phyloP scores from a whole-genome alignment of 2,888 invertebrate species.

The Brenthis daphne region DNA sequence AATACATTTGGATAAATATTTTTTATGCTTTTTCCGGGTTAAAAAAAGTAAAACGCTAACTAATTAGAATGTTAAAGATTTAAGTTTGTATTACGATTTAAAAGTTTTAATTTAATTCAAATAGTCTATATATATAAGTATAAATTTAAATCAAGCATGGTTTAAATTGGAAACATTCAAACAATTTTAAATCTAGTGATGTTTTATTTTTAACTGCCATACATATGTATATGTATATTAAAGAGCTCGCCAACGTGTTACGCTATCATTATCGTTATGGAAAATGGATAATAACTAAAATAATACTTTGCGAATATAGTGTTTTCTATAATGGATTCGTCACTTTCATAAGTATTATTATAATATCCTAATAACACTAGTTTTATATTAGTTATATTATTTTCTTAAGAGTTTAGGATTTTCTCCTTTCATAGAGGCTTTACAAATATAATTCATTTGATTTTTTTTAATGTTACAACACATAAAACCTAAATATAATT shows the following conservation, averaged over 20 bases:
- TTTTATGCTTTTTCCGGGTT: no score
- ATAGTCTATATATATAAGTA: no score
- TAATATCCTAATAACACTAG: neutral
- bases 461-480: no score
- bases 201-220: slow-evolving; percentile 11
- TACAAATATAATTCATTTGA: no score
- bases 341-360: no score
- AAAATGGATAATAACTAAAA: slow-evolving; percentile 15
- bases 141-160: slow-evolving; percentile 6
- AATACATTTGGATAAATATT: no score
- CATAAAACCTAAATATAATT: no score
- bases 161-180: slow-evolving; percentile 14
- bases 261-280: slow-evolving; percentile 16
- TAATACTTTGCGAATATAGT: slow-evolving; percentile 11
- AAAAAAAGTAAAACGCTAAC: no score
- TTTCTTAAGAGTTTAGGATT: no score
- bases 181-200: slow-evolving; percentile 8
- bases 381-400: neutral
- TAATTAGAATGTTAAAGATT: neutral
- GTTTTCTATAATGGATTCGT: neutral
- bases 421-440: no score
- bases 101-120: neutral
- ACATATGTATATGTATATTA: neutral
- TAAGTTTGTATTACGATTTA: neutral
- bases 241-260: slow-evolving; percentile 6